Base-by-base conservation (phyloP, 2,797 vertebrate species). In the Odontamblyopus lacepedii region DNA sequence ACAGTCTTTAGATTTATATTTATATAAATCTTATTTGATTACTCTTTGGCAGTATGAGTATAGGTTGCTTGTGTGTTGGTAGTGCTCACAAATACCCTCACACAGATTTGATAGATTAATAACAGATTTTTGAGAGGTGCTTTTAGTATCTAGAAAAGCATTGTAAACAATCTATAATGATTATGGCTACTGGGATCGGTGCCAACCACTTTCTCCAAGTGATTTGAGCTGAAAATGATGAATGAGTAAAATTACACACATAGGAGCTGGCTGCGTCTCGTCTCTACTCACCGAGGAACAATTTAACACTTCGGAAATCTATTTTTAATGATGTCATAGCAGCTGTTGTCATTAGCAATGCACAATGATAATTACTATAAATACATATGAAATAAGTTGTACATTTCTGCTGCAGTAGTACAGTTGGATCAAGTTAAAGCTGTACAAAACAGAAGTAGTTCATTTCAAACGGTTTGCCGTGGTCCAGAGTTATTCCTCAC, bases 341-440 rank as follows among this genome's bases (percentile, higher is more conserved):
- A 67, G 68, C n/a, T 53, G 68, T 50, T 69, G 15, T 41, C 38
- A 48, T 76, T 41, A 29, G 44, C 67, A 27, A 15, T 4, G 23
- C n/a, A 27, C 18, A 71, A 50, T 23, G 26, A 30, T 57, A 35
- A 57, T 68, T 23, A 15, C 19, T 41, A 38, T 38, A 38, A 68
- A 38, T 51, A 26, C 38, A 64, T 26, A 15, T 55, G 51, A 35
- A 56, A 9, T 15, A n/a, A 57, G 27, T 2, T 38, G n/a, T 57
- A 38, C 53, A 12, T 35, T 30, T 27, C 27, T 30, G 57, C 12
- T 30, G 15, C 19, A 30, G 15, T 5, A 6, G 29, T 61, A 18
- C 59, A 27, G 56, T 27, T 27, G 26, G 23, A 13, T n/a, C 9
- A 11, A 29, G 15, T 11, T 56, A 48, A 48, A 48, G 13, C 44